Conservation (phyloP, 2,797 vertebrate genomes). For the Pseudomugil tenellus region DNA sequence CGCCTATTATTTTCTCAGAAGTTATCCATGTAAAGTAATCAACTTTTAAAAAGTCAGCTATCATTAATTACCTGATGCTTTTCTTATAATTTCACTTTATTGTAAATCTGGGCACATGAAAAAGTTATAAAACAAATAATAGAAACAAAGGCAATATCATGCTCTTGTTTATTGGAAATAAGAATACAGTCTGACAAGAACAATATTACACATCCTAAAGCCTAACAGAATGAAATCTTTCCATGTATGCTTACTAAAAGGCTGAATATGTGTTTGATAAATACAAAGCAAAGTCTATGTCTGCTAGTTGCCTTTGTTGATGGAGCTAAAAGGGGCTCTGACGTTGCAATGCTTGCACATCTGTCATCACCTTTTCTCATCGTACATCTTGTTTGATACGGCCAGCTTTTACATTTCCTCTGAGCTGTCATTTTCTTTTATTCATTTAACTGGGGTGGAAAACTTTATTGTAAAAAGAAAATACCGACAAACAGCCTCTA, state of each 20-base stretch:
- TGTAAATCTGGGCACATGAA: background rate
- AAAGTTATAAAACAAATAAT: conserved; percentile 52
- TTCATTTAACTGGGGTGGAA: conserved; percentile 9
- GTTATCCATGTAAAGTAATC: background rate
- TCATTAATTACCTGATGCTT: background rate
- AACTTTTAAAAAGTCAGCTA: background rate
- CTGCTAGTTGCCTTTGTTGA: conserved; percentile 19
- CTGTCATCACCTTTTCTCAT: conserved; percentile 1
- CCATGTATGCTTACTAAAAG: conserved; percentile 37
- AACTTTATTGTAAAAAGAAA: conserved; percentile 43
- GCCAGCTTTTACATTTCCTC: conserved; percentile 9
- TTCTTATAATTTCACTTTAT: background rate
- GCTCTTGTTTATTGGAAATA: conserved; percentile 82
- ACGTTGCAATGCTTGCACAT: conserved; percentile 4
- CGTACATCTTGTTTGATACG: conserved; percentile 15
- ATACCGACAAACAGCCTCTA: conserved; percentile 67
- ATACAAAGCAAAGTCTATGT: conserved; percentile 52
- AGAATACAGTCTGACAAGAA: conserved; percentile 76
- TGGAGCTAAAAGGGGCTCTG: conserved; percentile 21
- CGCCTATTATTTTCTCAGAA: background rate
- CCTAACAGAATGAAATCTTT: conserved; percentile 60
- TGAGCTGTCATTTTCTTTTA: background rate
- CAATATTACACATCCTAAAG: conserved; percentile 63
- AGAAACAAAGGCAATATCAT: conserved; percentile 59
- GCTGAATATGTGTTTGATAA: conserved; percentile 44